Evolutionary conservation across 2,113 vertebrate genomes (phyloP).

Genomic region (Apteryx owenii): DNA sequence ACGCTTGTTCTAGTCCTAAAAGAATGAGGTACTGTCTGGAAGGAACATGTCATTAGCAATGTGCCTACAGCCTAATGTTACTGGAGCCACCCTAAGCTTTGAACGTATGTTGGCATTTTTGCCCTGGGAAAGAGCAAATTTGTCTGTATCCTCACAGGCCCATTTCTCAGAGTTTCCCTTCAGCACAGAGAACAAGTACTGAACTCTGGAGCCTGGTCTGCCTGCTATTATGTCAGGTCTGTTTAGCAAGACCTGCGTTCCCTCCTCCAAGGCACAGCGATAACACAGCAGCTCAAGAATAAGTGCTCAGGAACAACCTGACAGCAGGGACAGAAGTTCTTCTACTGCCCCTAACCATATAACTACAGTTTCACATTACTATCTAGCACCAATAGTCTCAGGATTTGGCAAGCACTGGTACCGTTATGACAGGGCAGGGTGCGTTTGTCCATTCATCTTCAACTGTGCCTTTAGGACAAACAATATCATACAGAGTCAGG

Average conservation of each 20-base stretch:
- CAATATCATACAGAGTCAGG: background rate
- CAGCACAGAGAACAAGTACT: background rate
- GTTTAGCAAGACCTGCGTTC: background rate
- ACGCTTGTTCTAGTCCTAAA: background rate
- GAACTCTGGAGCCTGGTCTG: background rate
- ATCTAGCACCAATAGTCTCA: background rate
- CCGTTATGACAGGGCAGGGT: rapidly evolving
- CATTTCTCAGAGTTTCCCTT: background rate
- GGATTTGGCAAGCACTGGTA: background rate
- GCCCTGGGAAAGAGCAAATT: background rate
- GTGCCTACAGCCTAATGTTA: background rate
- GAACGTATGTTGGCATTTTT: background rate
- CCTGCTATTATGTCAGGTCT: background rate
- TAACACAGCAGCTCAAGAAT: background rate
- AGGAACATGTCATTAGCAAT: background rate
- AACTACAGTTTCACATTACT: background rate
- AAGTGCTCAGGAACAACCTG: background rate
- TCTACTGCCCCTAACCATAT: rapidly evolving
- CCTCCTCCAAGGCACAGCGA: background rate
- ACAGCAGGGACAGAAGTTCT: background rate
- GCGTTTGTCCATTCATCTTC: background rate
- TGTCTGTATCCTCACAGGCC: background rate
- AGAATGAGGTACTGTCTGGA: background rate
- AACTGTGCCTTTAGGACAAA: background rate
- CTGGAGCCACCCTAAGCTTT: background rate